Conservation (phyloP, 1,140 invertebrate species). For the Augochlora pura region DNA sequence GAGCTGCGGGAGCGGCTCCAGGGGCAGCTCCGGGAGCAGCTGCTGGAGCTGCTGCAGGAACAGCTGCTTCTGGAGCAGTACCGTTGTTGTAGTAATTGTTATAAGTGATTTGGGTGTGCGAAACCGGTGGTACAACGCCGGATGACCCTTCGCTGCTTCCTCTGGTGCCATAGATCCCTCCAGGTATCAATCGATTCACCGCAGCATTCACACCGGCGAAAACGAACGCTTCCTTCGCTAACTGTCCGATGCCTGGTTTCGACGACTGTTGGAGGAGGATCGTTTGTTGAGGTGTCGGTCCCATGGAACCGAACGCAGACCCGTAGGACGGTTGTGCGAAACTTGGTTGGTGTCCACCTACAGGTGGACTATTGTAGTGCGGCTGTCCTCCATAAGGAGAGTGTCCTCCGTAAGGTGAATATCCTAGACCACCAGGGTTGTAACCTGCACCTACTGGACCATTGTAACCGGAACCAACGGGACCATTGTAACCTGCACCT, state of each 20-base stretch:
- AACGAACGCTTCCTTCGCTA: conserved; percentile 78
- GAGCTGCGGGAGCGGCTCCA: conserved; percentile 17
- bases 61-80: conserved; percentile 42
- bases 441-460: no score
- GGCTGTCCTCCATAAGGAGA: conserved; percentile 27
- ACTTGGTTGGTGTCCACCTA: neutral
- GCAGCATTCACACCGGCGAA: conserved; percentile 78
- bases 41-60: conserved; percentile 16
- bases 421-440: no score
- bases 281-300: conserved; percentile 66
- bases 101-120: conserved; percentile 75
- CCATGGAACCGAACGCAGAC: conserved; percentile 59
- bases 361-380: conserved; percentile 19
- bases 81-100: conserved; percentile 78
- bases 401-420: neutral
- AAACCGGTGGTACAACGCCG: conserved; percentile 15
- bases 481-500: neutral
- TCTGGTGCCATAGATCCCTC: conserved; percentile 74
- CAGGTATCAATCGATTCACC: conserved; percentile 74
- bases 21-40: conserved; percentile 18
- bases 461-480: no score
- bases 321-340: conserved; percentile 59
- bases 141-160: conserved; percentile 33
- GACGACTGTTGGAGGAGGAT: conserved; percentile 66
- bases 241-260: conserved; percentile 75